These are phyloP conservation scores for Argyresthia albistria DNA, from an alignment of 2,888 invertebrate genomes.

Conservation along the genomic window DNA sequence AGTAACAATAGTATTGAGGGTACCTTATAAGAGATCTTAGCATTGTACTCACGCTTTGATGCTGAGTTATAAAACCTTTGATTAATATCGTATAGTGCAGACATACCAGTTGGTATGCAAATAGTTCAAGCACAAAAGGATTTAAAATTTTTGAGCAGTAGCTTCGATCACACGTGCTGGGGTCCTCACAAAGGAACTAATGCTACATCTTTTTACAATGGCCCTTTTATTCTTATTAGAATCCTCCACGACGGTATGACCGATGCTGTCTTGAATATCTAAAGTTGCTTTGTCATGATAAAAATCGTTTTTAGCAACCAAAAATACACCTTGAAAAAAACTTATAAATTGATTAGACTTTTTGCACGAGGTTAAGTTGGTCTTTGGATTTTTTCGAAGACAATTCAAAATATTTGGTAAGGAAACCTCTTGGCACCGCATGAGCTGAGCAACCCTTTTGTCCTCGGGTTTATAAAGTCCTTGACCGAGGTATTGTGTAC, in stretches of 20 bases:
- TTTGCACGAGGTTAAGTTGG: too few species aligned
- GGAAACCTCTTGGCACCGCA: conserved; percentile 12
- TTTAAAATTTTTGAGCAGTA: conserved; percentile 42
- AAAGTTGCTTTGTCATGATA: neutral
- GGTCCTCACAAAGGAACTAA: conserved; percentile 44
- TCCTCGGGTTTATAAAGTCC: conserved; percentile 50
- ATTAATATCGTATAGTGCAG: conserved; percentile 67
- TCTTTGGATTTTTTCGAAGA: neutral
- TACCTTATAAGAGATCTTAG: conserved; percentile 72
- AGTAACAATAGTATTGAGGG: conserved; percentile 72
- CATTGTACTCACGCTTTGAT: conserved; percentile 70
- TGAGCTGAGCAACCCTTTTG: conserved; percentile 47
- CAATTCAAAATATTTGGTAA: conserved; percentile 1
- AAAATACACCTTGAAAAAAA: neutral
- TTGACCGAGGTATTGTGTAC: conserved; percentile 55
- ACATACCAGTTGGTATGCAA: conserved; percentile 66
- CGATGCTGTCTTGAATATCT: conserved; percentile 8
- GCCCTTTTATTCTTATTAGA: conserved; percentile 45
- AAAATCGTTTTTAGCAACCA: neutral
- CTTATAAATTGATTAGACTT: neutral
- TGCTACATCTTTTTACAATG: conserved; percentile 58
- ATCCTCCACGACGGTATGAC: conserved; percentile 17
- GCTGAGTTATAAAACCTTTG: conserved; percentile 73
- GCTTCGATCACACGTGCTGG: conserved; percentile 63
- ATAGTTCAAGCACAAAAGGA: conserved; percentile 50